Percentiles rank a stretch among this genome's conserved stretches.
phyloP scores from a whole-genome alignment of 2,797 vertebrate genomes.

The Chromobotia macracanthus region DNA sequence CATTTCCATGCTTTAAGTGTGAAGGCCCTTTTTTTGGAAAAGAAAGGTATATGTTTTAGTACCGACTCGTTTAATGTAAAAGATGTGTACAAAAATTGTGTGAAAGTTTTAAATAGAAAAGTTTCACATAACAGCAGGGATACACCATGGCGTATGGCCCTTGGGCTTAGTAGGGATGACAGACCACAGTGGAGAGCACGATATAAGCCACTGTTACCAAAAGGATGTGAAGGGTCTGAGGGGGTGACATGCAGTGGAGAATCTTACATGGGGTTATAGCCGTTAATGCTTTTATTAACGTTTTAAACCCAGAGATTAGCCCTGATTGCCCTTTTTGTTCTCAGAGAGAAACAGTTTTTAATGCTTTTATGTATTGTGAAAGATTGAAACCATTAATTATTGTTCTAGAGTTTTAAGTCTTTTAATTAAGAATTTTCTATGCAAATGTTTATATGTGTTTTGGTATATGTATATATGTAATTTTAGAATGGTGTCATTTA shows the following conservation, averaged over 20 bases:
- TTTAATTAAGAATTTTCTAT: no score
- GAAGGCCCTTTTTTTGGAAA: neutral
- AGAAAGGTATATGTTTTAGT: neutral
- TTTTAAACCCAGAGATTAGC: neutral
- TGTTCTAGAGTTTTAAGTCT: neutral
- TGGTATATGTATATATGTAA: no score
- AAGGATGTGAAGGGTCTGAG: no score
- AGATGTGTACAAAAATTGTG: neutral
- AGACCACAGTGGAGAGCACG: neutral
- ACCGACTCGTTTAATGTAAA: neutral
- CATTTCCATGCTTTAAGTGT: neutral
- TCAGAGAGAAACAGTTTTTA: neutral
- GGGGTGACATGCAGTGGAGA: no score
- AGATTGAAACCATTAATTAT: neutral
- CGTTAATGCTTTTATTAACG: no score
- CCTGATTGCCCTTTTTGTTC: neutral
- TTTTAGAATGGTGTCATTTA: no score
- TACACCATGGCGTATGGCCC: no score
- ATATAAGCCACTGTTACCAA: constrained; percentile 10
- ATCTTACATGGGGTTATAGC: no score
- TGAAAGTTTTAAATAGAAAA: neutral
- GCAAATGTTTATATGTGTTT: no score
- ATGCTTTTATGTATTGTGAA: neutral
- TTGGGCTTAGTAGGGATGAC: no score
- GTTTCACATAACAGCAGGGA: no score